phyloP scores from a whole-genome alignment of 2,113 vertebrate genomes.

The Elanoides forficatus region DNA sequence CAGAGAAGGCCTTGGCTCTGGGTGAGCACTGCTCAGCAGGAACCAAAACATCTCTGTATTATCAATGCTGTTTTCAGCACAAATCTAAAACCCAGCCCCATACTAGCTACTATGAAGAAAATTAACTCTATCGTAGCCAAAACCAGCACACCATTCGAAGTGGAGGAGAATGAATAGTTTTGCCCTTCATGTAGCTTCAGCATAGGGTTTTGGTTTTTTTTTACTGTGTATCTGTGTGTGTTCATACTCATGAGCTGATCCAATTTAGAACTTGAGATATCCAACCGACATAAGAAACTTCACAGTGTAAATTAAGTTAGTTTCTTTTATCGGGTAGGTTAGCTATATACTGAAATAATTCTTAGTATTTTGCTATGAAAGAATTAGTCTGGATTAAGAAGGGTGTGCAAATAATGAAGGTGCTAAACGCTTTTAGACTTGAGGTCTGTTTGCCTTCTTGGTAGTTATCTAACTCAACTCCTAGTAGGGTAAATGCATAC shows the following conservation, averaged over 20 bases:
- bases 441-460: neutral
- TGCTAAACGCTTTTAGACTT: neutral
- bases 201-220: neutral
- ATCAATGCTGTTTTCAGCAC: too few relatives aligned
- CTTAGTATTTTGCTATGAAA: neutral
- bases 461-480: neutral
- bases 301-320: neutral
- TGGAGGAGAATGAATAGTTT: neutral
- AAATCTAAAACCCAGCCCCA: too few relatives aligned
- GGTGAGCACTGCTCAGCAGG: too few relatives aligned
- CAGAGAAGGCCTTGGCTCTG: too few relatives aligned
- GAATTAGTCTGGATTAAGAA: neutral
- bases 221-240: neutral
- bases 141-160: neutral
- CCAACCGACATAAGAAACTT: neutral
- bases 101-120: too few relatives aligned
- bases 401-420: neutral
- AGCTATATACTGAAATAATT: neutral
- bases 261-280: neutral
- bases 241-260: neutral
- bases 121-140: too few relatives aligned
- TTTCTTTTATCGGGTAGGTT: neutral
- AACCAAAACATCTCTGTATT: too few relatives aligned
- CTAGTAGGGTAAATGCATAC: neutral
- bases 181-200: neutral